Percentiles rank a stretch among this genome's conserved stretches.
Conservation (phyloP, 2,888 invertebrate genomes). For the Euzetes globulus region DNA sequence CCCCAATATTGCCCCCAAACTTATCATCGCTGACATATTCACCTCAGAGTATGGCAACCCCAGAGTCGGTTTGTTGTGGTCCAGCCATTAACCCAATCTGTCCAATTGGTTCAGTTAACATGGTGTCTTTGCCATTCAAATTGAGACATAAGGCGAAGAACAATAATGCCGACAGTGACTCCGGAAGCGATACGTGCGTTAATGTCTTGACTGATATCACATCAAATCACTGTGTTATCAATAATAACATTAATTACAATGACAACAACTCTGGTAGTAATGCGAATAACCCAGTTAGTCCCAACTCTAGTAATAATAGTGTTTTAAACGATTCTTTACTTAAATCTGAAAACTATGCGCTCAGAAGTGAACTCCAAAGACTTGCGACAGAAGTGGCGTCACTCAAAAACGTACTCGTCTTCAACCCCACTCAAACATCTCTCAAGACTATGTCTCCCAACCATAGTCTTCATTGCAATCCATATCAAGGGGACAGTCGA, state of each 20-base stretch:
- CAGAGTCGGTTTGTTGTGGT: conserved; percentile 42
- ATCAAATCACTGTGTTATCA: conserved; percentile 8
- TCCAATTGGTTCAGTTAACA: conserved; percentile 10
- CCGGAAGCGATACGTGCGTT: conserved; percentile 54
- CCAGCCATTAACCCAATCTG: conserved; percentile 45
- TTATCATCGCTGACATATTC: conserved; percentile 38
- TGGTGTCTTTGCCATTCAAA: conserved; percentile 71
- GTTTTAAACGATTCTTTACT: conserved; percentile 42
- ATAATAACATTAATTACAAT: conserved; percentile 15
- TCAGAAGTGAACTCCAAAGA: conserved; percentile 66
- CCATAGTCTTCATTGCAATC: neutral
- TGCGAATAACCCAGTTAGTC: neutral
- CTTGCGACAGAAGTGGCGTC: conserved; percentile 85
- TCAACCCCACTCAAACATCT: neutral
- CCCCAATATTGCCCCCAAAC: conserved; percentile 35
- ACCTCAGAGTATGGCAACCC: conserved; percentile 42
- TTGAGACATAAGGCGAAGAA: conserved; percentile 70
- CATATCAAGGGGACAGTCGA: neutral
- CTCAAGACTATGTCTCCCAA: neutral
- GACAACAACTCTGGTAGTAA: conserved; percentile 3
- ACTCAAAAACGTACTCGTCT: conserved; percentile 55
- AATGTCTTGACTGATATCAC: conserved; percentile 21
- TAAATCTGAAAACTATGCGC: conserved; percentile 54
- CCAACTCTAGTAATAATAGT: conserved; percentile 10
- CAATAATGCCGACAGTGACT: conserved; percentile 49